Evolutionary conservation across 2,888 invertebrate genomes (phyloP).

Genomic region (Drosophila tanythrix): DNA sequence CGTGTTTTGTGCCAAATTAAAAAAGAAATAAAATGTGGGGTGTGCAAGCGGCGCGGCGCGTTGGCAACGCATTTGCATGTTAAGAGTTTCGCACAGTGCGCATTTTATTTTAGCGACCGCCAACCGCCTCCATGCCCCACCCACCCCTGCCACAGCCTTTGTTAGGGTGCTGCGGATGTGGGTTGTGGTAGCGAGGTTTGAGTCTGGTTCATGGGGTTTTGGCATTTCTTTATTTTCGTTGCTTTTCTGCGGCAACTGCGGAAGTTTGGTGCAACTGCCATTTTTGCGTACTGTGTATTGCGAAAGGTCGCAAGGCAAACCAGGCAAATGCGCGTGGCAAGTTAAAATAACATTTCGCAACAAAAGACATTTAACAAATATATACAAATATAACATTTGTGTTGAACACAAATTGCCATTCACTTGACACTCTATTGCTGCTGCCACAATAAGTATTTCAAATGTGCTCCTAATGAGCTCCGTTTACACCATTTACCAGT

Average conservation of each 20-base stretch:
- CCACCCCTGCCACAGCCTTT: conserved; percentile 26
- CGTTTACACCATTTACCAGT: background rate
- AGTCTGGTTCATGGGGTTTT: conserved; percentile 29
- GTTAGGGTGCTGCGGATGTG: conserved; percentile 59
- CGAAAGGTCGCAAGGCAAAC: conserved; percentile 1
- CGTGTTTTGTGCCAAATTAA: conserved; percentile 62
- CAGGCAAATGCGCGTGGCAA: conserved; percentile 17
- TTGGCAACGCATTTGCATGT: conserved; percentile 72
- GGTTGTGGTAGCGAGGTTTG: conserved; percentile 36
- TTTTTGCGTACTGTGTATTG: conserved; percentile 54
- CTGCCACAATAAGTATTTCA: background rate
- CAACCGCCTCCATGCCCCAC: conserved; percentile 4
- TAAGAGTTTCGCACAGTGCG: conserved; percentile 77
- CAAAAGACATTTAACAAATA: conserved; percentile 49
- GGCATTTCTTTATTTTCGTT: conserved; percentile 37
- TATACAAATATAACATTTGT: conserved; percentile 48
- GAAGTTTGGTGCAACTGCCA: conserved; percentile 72
- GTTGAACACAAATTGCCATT: conserved; percentile 35
- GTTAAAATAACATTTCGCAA: conserved; percentile 25
- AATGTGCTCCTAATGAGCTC: conserved; percentile 47
- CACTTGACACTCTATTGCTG: conserved; percentile 26
- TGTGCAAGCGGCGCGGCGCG: conserved; percentile 23
- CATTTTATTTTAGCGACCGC: conserved; percentile 54
- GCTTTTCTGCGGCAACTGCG: conserved; percentile 48
- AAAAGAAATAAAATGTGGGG: conserved; percentile 64